These are phyloP conservation scores for Dione vanillae DNA, from an alignment of 2,888 invertebrate species.

Conservation along the genomic window DNA sequence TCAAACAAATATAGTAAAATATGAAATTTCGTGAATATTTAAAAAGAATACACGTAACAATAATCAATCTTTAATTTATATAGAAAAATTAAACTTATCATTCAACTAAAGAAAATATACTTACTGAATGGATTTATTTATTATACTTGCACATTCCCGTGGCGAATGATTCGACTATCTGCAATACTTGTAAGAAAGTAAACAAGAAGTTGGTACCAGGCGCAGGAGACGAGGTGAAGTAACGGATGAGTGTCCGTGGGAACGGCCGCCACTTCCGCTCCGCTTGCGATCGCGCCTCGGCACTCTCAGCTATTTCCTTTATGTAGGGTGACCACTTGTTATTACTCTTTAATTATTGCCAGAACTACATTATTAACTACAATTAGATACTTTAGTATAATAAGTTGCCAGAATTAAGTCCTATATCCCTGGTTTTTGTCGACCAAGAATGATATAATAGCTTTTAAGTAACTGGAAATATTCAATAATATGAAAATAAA, in stretches of 20 bases:
- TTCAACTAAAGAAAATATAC: not conserved
- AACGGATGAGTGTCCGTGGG: slow-evolving; percentile 83
- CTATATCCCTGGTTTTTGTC: not conserved
- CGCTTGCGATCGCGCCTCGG: slow-evolving; percentile 67
- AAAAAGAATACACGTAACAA: too few relatives aligned
- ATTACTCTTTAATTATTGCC: slow-evolving; percentile 33
- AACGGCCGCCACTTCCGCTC: slow-evolving; percentile 81
- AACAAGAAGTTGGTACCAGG: slow-evolving; percentile 42
- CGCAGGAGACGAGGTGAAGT: slow-evolving; percentile 69
- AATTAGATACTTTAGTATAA: not conserved
- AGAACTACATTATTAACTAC: not conserved
- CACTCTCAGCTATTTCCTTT: slow-evolving; percentile 81
- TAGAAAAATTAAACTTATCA: not conserved
- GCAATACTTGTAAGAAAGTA: slow-evolving; percentile 55
- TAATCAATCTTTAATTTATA: too few relatives aligned
- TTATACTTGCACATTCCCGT: slow-evolving; percentile 28
- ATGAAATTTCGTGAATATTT: too few relatives aligned
- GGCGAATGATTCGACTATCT: slow-evolving; percentile 18
- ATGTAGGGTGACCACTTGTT: slow-evolving; percentile 68
- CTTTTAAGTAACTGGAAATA: too few relatives aligned
- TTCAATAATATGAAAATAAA: too few relatives aligned
- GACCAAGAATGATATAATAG: too few relatives aligned
- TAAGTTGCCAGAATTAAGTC: not conserved
- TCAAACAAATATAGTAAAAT: too few relatives aligned
- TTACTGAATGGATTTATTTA: not conserved